Evolutionary conservation across 1,140 invertebrate genomes (phyloP).

Genomic region (Lasioglossum baleicum): DNA sequence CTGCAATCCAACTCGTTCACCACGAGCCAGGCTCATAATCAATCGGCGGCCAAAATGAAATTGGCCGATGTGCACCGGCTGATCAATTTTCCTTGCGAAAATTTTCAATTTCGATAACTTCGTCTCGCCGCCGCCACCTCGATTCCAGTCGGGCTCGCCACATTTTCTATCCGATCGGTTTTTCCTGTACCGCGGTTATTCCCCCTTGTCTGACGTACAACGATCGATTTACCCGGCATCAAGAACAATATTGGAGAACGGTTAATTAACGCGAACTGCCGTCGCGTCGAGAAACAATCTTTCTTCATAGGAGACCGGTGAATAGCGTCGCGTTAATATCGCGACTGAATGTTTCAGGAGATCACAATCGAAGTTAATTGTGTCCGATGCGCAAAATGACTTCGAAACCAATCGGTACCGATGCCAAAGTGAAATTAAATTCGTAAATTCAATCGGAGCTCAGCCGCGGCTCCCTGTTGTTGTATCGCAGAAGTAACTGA

Average conservation of each 20-base stretch:
- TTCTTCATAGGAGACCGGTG: not conserved
- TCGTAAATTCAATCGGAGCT: not conserved
- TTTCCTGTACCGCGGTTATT: not conserved
- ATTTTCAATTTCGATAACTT: constrained; percentile 43
- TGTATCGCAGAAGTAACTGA: not conserved
- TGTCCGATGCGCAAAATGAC: not conserved
- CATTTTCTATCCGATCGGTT: not conserved
- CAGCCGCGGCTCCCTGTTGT: no score
- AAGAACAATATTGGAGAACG: not conserved
- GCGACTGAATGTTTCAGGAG: not conserved
- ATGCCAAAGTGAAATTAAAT: not conserved
- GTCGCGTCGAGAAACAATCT: not conserved
- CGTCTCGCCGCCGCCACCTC: not conserved
- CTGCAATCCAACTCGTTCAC: constrained; percentile 24
- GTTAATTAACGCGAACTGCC: not conserved
- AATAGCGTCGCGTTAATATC: not conserved
- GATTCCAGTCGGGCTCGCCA: not conserved
- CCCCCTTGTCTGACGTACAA: not conserved
- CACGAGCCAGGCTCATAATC: constrained; percentile 30
- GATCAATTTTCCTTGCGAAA: constrained; percentile 29
- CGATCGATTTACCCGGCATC: not conserved
- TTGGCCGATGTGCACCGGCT: not conserved
- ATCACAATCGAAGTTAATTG: not conserved
- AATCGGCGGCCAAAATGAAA: constrained; percentile 28
- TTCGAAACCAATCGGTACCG: not conserved